Conservation (phyloP, 2,797 vertebrate genomes). For the Falco novaeseelandiae region DNA sequence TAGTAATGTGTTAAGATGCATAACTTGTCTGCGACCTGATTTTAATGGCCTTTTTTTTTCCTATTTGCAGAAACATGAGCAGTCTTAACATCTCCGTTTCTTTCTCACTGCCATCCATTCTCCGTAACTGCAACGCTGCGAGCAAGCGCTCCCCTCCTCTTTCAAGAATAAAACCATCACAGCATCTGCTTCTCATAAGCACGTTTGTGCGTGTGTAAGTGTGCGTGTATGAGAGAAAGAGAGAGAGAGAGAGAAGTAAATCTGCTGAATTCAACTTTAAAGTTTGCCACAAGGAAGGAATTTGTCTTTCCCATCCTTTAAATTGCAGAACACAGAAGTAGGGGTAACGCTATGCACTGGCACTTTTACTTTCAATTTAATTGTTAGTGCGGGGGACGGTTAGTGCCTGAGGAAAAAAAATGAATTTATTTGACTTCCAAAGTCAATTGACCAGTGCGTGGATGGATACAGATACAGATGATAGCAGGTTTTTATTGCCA, state of each 20-base stretch:
- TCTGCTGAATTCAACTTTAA: slow-evolving; percentile 59
- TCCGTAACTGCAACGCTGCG: not conserved
- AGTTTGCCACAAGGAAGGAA: not conserved
- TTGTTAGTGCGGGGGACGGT: not conserved
- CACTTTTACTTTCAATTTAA: not conserved
- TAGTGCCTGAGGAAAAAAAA: not conserved
- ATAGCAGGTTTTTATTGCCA: not conserved
- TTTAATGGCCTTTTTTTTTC: not conserved
- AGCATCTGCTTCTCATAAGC: slow-evolving; percentile 79
- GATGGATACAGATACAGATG: not conserved
- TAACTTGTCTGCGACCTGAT: slow-evolving; percentile 11
- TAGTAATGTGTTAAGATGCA: not conserved
- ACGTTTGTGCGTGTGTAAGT: slow-evolving; percentile 45
- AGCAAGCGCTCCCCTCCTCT: slow-evolving; percentile 39
- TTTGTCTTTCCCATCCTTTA: not conserved
- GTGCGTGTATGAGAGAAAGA: not conserved
- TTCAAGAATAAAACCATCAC: slow-evolving; percentile 53
- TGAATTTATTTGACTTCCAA: not conserved
- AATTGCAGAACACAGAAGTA: not conserved
- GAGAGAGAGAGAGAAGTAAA: slow-evolving; percentile 18
- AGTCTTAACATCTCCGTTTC: not conserved
- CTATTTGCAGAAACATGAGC: slow-evolving; percentile 18
- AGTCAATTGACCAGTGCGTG: accelerated
- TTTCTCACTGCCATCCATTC: not conserved
- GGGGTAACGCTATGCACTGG: not conserved